Evolutionary conservation across 1,140 invertebrate species (phyloP).

Genomic region (Lasaia peninsularis): DNA sequence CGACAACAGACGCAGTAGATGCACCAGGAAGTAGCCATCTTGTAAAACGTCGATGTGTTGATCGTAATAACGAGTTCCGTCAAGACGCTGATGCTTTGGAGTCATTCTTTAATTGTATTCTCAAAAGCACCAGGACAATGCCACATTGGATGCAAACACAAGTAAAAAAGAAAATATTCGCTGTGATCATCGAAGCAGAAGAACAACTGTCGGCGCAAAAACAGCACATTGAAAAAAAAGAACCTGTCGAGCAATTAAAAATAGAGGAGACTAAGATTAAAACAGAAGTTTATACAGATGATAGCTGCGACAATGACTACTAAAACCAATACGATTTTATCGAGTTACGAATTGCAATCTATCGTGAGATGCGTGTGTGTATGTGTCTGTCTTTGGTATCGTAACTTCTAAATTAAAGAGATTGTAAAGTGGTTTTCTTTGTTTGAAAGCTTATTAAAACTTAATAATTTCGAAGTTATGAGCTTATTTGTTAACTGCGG

Average conservation of each 20-base stretch:
- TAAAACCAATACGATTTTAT: background rate
- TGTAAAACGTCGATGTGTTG: constrained; percentile 41
- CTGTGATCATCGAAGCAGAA: constrained; percentile 61
- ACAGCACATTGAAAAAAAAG: constrained; percentile 19
- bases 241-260: constrained; percentile 18
- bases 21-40: constrained; percentile 17
- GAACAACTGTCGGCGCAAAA: constrained; percentile 42
- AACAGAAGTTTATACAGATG: constrained; percentile 46
- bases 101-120: constrained; percentile 59
- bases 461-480: too few species aligned
- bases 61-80: constrained; percentile 25
- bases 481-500: too few species aligned
- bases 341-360: too few species aligned
- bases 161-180: constrained; percentile 69
- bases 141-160: constrained; percentile 66
- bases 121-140: constrained; percentile 60
- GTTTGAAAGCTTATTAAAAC: too few species aligned
- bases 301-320: constrained; percentile 37
- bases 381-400: too few species aligned
- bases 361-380: too few species aligned
- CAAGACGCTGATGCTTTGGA: constrained; percentile 47
- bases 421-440: too few species aligned
- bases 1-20: constrained; percentile 38
- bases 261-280: constrained; percentile 48
- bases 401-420: too few species aligned